Evolutionary conservation across 2,113 vertebrate genomes (phyloP), one percentile per base, ranked within the genome.

Genomic region (Candoia aspera): DNA sequence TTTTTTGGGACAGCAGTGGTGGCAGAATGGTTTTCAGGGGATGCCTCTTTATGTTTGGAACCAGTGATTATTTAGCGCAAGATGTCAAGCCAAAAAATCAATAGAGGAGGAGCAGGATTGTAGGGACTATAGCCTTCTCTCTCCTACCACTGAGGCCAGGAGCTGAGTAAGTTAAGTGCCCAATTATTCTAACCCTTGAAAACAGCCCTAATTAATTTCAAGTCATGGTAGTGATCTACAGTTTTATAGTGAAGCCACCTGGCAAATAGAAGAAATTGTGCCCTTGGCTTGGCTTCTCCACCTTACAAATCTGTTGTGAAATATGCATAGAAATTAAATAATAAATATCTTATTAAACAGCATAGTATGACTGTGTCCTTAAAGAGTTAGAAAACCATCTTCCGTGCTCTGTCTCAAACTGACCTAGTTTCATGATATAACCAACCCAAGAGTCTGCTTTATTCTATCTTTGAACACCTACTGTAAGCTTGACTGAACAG

Each of bases 401-500:
- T 64, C 59, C 11, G 42, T 26, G 29, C 6, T 73, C 12, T 85
- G 8, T 59, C 49, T 55, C 59, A 29, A 86, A 17, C 6, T 37
- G 68, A 79, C 33, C 33, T 79, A 33, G 68, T 79, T 79, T 37
- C 17, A 79, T 58, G 33, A 46, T 13, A 84, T 33, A 84, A 26
- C 11, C 13, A 42, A 55, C 9, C 26, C 62, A 73, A 73, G 26
- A n/a, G 29, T 46, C 54, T 84, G 8, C 8, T 90, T 57, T 55
- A 29, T 24, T 62, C 9, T 62, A 29, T 37, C 59, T 55, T 68
- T 86, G 59, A 68, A 29, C 21, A 68, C 3, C 46, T 54, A n/a
- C n/a, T n/a, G n/a, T n/a, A 53, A 62, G 9, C 8, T 3, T 94
- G 83, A 84, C 57, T 90, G 33, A n/a, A 91, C 93, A 83, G 26